phyloP scores from a whole-genome alignment of 2,113 vertebrate genomes.

The Thymallus thymallus region DNA sequence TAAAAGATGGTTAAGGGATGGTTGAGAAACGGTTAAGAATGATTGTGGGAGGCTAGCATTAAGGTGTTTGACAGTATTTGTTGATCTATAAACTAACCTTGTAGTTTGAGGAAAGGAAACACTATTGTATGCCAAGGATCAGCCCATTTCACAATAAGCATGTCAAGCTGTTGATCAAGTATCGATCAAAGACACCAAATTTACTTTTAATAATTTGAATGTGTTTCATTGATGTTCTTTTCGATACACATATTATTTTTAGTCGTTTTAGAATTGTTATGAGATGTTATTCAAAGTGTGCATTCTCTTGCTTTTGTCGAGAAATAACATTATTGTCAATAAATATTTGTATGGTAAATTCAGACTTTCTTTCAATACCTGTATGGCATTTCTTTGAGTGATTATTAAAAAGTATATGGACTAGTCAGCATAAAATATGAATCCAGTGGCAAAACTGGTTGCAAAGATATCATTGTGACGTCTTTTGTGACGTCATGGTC shows the following conservation, averaged over 20 bases:
- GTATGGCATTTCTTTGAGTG: neutral
- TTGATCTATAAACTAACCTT: constrained; percentile 12
- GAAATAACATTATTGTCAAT: constrained; percentile 60
- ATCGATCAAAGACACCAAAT: neutral
- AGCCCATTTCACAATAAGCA: constrained; percentile 20
- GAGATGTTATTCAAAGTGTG: constrained; percentile 34
- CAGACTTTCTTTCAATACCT: constrained; percentile 6
- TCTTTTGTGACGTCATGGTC: no score
- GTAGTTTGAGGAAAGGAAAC: constrained; percentile 13
- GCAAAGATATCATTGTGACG: no score
- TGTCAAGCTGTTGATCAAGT: constrained; percentile 31
- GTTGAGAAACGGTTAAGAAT: neutral
- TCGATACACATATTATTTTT: constrained; percentile 32
- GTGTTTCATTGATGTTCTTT: constrained; percentile 38
- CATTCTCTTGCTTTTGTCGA: constrained; percentile 47
- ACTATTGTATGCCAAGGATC: neutral
- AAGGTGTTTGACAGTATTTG: constrained; percentile 16
- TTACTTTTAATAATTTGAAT: constrained; percentile 33
- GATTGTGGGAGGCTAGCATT: constrained; percentile 19
- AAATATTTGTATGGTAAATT: constrained; percentile 69
- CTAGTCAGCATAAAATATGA: neutral
- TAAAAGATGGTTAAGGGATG: neutral
- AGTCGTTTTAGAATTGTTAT: constrained; percentile 42
- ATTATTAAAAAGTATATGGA: neutral
- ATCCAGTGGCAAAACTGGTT: no score